Evolutionary conservation across 2,113 vertebrate species (phyloP), one percentile per base, ranked within the genome.

Genomic region (Hydrochoerus hydrochaeris): DNA sequence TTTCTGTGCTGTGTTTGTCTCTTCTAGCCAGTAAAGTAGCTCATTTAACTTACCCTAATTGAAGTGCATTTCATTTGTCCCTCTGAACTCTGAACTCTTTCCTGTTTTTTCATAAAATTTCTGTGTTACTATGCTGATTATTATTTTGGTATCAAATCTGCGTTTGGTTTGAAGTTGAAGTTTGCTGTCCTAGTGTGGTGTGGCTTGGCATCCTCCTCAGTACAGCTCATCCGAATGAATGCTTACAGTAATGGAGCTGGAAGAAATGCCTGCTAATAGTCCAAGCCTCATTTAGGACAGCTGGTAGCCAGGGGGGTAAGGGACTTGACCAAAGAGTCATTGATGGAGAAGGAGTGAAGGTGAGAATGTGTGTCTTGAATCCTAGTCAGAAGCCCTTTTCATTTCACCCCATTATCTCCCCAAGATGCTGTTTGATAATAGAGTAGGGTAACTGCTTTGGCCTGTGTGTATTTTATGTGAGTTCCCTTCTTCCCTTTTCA

Each of bases 101-200:
- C 20, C 22, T n/a, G 30, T 62, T 62, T 81, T 77, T 91, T 58
- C n/a, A 86, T 91, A 54, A 22, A 82, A 28, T 12, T 46, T 81
- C 30, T 71, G 41, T 52, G 65, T 97, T 92, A 44, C 88, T 80
- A 20, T 30, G 26, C 44, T 69, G 20, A 24, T 62, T 85, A 44
- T 95, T 85, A 77, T 35, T 84, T 96, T 85, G 32, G 44, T 57
- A 82, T 26, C 13, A 93, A 85, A 78, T 49, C 52, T 90, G 93
- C 85, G 67, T 96, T 96, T 52, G 35, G 52, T 35, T 24, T 90
- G 95, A 84, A 73, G 13, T 92, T 89, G 78, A n/a, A 84, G 46
- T 93, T 69, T 85, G 62, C n/a, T 86, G 3, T 80, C 6, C 63
- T 60, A 90, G 46, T 38, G 9, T 65, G 58, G 44, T 24, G 1